Conservation (phyloP, 2,888 invertebrate genomes). For the Muscina levida region DNA sequence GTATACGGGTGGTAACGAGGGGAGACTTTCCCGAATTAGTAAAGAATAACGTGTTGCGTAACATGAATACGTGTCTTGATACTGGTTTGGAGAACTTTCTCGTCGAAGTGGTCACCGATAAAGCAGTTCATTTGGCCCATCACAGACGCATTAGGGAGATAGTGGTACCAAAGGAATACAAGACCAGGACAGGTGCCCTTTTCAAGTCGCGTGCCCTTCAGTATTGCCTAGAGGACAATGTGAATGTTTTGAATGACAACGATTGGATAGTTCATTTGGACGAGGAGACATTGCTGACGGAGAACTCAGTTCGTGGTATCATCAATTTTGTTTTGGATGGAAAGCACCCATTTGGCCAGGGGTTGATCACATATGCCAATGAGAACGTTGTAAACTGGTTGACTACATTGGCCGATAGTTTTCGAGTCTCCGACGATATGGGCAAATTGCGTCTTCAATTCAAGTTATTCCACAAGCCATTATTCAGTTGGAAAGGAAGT, state of each 20-base stretch:
- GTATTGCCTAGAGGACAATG: slow-evolving; percentile 94
- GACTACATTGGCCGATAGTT: slow-evolving; percentile 97
- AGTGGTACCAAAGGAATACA: slow-evolving; percentile 92
- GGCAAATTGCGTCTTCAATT: slow-evolving; percentile 96
- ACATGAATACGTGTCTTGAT: slow-evolving; percentile 92
- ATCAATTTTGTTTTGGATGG: slow-evolving; percentile 97
- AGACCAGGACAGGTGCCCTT: slow-evolving; percentile 93
- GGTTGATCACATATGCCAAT: slow-evolving; percentile 96
- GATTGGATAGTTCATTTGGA: slow-evolving; percentile 99
- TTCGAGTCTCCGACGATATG: slow-evolving; percentile 98
- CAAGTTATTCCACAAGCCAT: slow-evolving; percentile 94
- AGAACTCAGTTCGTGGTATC: slow-evolving; percentile 93
- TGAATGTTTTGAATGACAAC: slow-evolving; percentile 90
- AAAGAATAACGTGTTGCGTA: slow-evolving; percentile 90
- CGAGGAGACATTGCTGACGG: slow-evolving; percentile 96
- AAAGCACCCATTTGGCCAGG: slow-evolving; percentile 97
- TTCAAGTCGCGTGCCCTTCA: slow-evolving; percentile 97
- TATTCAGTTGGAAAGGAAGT: slow-evolving; percentile 99
- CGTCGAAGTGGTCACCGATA: slow-evolving; percentile 97
- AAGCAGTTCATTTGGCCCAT: slow-evolving; percentile 87
- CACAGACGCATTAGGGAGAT: slow-evolving; percentile 92
- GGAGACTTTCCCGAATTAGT: slow-evolving; percentile 97
- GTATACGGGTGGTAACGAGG: slow-evolving; percentile 95
- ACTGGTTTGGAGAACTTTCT: slow-evolving; percentile 97
- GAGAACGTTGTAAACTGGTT: slow-evolving; percentile 98